A percentile compares a stretch with the other conserved stretches of the same genome.
phyloP scores from a whole-genome alignment of 1,140 invertebrate species.

The Hyles vespertilio region DNA sequence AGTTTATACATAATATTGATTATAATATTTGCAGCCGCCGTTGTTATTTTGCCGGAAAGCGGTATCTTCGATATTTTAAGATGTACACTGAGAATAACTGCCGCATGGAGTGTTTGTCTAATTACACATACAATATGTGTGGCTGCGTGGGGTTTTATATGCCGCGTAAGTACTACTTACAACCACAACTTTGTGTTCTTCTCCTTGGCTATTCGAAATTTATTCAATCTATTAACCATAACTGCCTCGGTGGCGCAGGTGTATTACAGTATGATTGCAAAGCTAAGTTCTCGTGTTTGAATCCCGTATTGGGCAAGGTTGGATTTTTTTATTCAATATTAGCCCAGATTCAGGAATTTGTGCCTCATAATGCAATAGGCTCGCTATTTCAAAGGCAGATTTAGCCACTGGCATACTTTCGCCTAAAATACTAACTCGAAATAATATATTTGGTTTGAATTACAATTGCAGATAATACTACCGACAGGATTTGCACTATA shows the following conservation, averaged over 20 bases:
- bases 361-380: too few species aligned
- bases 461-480: conserved; percentile 1
- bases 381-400: background rate
- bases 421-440: too few species aligned
- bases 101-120: conserved; percentile 16
- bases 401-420: too few species aligned
- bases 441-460: background rate
- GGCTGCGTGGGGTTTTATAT: conserved; percentile 20
- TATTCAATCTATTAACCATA: background rate
- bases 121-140: conserved; percentile 14
- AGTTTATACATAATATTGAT: background rate
- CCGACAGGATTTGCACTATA: background rate
- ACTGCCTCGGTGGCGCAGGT: background rate
- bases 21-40: conserved; percentile 15
- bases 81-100: conserved; percentile 20
- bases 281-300: background rate
- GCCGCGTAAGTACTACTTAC: conserved; percentile 17
- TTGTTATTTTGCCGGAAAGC: conserved; percentile 19
- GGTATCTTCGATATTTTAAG: conserved; percentile 18
- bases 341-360: too few species aligned
- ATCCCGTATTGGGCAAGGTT: background rate
- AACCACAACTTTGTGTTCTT: too few species aligned
- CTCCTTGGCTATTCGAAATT: background rate
- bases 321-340: too few species aligned
- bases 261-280: background rate